Percentiles rank a stretch among this genome's conserved stretches.
These are phyloP conservation scores for Palythoa heliodiscus DNA, from an alignment of 92 coral and sea anemone species.

Conservation along the genomic window DNA sequence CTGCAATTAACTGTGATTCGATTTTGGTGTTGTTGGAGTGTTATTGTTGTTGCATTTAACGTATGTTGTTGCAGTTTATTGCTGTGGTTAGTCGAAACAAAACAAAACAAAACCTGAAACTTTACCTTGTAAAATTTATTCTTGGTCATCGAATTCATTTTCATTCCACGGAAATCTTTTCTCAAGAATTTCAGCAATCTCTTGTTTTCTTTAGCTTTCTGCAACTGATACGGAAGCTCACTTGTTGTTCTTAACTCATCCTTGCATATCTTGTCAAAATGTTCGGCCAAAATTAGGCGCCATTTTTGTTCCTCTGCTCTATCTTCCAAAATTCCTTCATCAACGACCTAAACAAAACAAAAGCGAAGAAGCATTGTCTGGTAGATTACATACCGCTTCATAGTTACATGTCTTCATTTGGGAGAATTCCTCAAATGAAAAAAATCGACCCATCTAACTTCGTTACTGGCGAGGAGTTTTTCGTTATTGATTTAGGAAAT, in stretches of 20 bases:
- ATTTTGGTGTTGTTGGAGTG: no score
- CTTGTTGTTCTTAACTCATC: constrained; percentile 54
- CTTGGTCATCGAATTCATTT: constrained; percentile 55
- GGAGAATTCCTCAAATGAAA: neutral
- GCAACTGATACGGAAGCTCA: constrained; percentile 64
- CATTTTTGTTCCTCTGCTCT: constrained; percentile 53
- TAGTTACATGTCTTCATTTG: no score
- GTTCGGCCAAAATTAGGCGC: constrained; percentile 61
- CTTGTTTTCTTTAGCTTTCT: constrained; percentile 66
- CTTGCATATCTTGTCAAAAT: constrained; percentile 64
- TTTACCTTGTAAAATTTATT: constrained; percentile 69
- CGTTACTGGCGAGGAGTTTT: no score
- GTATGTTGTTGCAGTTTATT: neutral
- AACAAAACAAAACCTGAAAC: neutral
- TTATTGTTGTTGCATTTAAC: no score
- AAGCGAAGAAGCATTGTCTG: neutral
- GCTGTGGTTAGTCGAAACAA: no score
- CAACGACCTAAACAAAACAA: constrained; percentile 55
- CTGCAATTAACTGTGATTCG: neutral
- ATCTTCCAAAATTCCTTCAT: constrained; percentile 58
- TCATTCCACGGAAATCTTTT: constrained; percentile 54
- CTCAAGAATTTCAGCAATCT: constrained; percentile 70
- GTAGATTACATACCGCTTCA: no score
- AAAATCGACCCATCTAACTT: no score
- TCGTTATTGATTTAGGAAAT: no score